Evolutionary conservation across 1,140 invertebrate species (phyloP).

Genomic region (Phenacoccus solenopsis): DNA sequence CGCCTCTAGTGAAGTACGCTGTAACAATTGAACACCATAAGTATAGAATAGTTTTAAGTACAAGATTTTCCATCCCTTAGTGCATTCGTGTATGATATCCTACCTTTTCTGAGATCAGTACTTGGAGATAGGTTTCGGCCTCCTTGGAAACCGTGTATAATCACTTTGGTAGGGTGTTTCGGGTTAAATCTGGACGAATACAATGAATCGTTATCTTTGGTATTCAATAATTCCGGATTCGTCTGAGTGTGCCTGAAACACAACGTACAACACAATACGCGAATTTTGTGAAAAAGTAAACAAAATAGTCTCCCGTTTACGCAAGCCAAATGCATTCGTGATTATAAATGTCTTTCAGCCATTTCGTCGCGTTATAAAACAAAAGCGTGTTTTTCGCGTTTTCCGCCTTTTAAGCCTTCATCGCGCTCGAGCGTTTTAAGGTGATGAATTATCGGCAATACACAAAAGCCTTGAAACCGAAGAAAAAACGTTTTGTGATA

Average conservation of each 20-base stretch:
- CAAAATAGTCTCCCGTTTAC: background rate
- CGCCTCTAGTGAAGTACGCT: constrained; percentile 62
- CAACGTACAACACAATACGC: background rate
- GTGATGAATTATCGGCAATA: background rate
- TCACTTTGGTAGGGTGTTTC: constrained; percentile 59
- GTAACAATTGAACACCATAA: too few species aligned
- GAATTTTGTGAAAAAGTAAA: background rate
- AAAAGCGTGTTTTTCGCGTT: background rate
- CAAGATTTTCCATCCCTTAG: too few species aligned
- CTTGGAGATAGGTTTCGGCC: constrained; percentile 62
- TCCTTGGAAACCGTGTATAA: constrained; percentile 71
- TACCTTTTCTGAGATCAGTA: constrained; percentile 59
- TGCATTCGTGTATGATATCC: too few species aligned
- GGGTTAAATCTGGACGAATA: constrained; percentile 57
- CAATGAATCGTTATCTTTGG: constrained; percentile 50
- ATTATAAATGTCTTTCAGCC: background rate
- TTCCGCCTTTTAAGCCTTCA: background rate
- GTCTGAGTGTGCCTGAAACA: constrained; percentile 53
- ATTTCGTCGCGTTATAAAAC: background rate
- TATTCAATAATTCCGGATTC: constrained; percentile 53
- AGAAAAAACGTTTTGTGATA: background rate
- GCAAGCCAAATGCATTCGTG: background rate
- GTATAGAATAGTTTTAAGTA: too few species aligned
- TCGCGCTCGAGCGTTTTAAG: background rate
- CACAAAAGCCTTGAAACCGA: background rate